Conservation (phyloP, 2,797 vertebrate species). For the Typhlichthys eigenmanni region DNA sequence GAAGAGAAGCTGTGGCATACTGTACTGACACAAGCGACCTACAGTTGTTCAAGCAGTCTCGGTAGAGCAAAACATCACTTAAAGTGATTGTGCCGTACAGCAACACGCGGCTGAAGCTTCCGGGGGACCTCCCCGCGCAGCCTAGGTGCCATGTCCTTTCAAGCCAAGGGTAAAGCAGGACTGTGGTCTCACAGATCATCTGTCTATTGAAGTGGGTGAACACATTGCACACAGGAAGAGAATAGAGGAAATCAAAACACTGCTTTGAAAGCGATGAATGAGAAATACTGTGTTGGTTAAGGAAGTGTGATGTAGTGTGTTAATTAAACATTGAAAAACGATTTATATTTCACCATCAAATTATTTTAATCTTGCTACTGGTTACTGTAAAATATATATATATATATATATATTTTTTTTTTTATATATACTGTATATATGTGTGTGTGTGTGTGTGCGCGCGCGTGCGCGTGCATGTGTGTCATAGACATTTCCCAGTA, state of each 20-base stretch:
- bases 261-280: slow-evolving; percentile 3
- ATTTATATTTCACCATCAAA: neutral
- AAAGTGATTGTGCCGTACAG: slow-evolving; percentile 62
- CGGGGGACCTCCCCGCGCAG: slow-evolving; percentile 57
- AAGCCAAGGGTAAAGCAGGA: slow-evolving; percentile 66
- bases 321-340: neutral
- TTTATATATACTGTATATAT: too few species aligned
- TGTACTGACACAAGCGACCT: slow-evolving; percentile 50
- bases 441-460: too few species aligned
- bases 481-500: too few species aligned
- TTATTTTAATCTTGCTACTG: neutral
- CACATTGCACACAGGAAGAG: slow-evolving; percentile 30
- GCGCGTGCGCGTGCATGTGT: too few species aligned
- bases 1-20: slow-evolving; percentile 22
- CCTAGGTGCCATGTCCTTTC: slow-evolving; percentile 56
- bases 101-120: slow-evolving; percentile 62
- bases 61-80: slow-evolving; percentile 66
- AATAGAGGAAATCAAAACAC: slow-evolving; percentile 5
- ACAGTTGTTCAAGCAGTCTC: slow-evolving; percentile 45
- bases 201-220: slow-evolving; percentile 40
- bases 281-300: neutral
- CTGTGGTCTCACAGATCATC: slow-evolving; percentile 47
- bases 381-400: too few species aligned
- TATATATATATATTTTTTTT: too few species aligned
- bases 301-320: neutral